Conservation (phyloP, 2,888 invertebrate genomes). For the Caenorhabditis drosophilae region DNA sequence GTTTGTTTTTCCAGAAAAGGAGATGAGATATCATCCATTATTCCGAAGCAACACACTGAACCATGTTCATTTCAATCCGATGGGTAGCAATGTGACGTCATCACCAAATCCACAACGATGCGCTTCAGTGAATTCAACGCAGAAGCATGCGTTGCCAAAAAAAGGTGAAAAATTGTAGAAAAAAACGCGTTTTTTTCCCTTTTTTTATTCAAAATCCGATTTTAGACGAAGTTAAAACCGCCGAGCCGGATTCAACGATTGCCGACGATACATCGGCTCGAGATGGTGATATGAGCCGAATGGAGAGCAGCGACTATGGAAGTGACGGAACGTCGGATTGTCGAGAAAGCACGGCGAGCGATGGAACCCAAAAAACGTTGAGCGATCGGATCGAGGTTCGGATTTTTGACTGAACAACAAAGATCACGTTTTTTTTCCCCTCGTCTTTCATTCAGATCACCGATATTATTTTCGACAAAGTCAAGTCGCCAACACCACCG, state of each 20-base stretch:
- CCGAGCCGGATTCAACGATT: conserved; percentile 34
- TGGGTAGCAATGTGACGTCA: conserved; percentile 13
- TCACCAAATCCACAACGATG: conserved; percentile 24
- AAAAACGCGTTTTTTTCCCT: too few relatives aligned
- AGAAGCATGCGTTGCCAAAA: conserved; percentile 38
- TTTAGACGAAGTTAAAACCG: conserved; percentile 2
- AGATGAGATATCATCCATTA: conserved; percentile 48
- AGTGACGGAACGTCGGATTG: conserved; percentile 43
- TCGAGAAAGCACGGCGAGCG: conserved; percentile 39
- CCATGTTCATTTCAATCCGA: conserved; percentile 55
- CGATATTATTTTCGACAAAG: conserved; percentile 43
- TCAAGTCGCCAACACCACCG: conserved; percentile 37
- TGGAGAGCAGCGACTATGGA: conserved; percentile 46
- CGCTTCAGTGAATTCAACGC: conserved; percentile 43
- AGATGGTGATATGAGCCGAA: conserved; percentile 21
- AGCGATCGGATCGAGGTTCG: conserved; percentile 42
- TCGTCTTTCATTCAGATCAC: conserved; percentile 38
- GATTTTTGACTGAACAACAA: neutral
- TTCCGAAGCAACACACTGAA: conserved; percentile 56
- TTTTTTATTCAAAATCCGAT: too few relatives aligned
- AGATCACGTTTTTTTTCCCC: neutral
- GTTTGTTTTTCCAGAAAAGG: conserved; percentile 31
- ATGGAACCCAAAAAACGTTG: conserved; percentile 43
- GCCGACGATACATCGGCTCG: conserved; percentile 15
- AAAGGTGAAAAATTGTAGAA: neutral